Base-by-base conservation (phyloP, 1,140 invertebrate genomes). In the Cotesia chilonis region DNA sequence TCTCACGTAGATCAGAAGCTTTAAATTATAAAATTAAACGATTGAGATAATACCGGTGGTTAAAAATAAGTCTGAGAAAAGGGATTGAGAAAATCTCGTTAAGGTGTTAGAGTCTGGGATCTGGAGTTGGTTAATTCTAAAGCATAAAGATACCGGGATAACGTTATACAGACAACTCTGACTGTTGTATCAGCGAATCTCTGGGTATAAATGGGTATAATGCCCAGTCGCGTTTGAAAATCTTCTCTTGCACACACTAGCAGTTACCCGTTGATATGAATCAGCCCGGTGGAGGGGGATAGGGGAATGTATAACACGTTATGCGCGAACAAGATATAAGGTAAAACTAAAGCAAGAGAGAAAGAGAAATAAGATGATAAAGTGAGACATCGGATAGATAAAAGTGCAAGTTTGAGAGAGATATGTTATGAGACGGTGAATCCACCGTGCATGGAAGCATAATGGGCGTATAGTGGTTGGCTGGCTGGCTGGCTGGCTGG, bases 381-480 rank as follows among this genome's bases (percentile, higher is more conserved):
- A 47, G 41, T 47, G 41, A 47, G 41, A 47, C 41, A 7, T 47
- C 2, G 5, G 5, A 47, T 47, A 47, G 41, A 47, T 47, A 47
- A 47, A 47, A 47, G 41, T 47, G 4, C 10, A 47, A 47, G 41
- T 47, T 47, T 47, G 54, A 59, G 57, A 9, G 57, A 59, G 54
- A 59, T 17, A 28, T 20, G 14, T 10, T 10, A 57, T 14, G 41
- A 17, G 67, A 36, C 52, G 4, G 36, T 1, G 57, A 10, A 55
- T 41, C 70, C 73, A 77, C 74, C 79, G 76, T 75, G 77, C 79
- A 79, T 78, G 74, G 79, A 78, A 80, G 75, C 79, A 79, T 81
- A 82, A 81, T 82, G 80, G 81, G 76, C 70, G 79, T 76, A 80
- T 80, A 79, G 80, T 80, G 81, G 81, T 80, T 80, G 79, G 78